These are phyloP conservation scores for Nansenia antarctica DNA, from an alignment of 2,113 vertebrate genomes.

Conservation along the genomic window DNA sequence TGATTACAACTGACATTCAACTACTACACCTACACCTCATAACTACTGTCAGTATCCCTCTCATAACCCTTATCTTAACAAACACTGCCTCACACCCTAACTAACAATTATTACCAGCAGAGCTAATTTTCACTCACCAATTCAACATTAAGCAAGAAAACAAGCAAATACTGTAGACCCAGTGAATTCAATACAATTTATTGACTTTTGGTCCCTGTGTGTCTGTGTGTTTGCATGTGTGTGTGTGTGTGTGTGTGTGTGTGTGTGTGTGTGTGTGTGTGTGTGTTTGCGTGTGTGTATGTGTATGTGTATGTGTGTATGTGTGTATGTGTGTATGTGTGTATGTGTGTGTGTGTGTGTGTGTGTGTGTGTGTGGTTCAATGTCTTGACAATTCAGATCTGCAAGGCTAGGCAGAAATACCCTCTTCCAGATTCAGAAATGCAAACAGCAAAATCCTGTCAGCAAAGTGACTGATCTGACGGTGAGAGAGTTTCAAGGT, in stretches of 20 bases:
- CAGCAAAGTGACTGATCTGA: conserved; percentile 42
- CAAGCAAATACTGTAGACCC: neutral
- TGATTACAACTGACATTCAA: neutral
- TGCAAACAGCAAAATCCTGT: conserved; percentile 18
- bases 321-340: conserved; percentile 2
- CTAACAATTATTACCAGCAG: neutral
- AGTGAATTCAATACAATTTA: neutral
- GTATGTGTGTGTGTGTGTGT: conserved; percentile 2
- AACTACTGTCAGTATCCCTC: conserved; percentile 18
- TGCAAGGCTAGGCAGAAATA: neutral
- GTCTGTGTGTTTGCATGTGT: neutral
- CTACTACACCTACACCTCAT: neutral
- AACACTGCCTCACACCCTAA: neutral
- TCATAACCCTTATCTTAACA: neutral
- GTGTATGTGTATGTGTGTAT: conserved; percentile 7
- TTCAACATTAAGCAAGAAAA: conserved; percentile 8
- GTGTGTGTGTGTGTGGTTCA: conserved; percentile 7
- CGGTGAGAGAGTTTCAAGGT: conserved; percentile 48
- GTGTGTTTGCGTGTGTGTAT: neutral
- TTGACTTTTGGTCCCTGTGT: neutral
- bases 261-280: neutral
- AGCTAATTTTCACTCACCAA: neutral
- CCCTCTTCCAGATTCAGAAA: neutral
- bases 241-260: conserved; percentile 7
- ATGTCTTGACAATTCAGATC: neutral